Evolutionary conservation across 2,113 vertebrate genomes (phyloP).

Genomic region (Turnix velox): DNA sequence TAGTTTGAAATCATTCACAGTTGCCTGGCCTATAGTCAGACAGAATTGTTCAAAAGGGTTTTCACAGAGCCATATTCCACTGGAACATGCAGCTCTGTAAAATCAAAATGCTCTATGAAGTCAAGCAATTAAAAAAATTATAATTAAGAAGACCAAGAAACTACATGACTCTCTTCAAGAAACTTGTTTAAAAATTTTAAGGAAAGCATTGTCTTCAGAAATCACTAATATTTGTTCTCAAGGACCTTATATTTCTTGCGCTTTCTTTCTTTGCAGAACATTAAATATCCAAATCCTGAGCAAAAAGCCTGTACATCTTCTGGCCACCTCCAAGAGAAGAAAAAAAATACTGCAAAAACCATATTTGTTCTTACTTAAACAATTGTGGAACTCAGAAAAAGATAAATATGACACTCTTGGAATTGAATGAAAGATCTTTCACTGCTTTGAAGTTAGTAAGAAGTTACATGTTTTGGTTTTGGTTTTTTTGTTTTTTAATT

Average conservation of each 20-base stretch:
- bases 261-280: neutral
- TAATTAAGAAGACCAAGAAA: neutral
- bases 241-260: neutral
- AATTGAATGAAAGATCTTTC: slow-evolving; percentile 19
- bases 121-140: neutral
- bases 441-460: slow-evolving; percentile 23
- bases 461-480: neutral
- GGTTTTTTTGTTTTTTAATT: neutral
- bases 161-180: neutral
- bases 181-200: neutral
- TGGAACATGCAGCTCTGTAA: neutral
- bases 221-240: neutral
- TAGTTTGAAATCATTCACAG: neutral
- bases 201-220: neutral
- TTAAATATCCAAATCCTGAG: neutral
- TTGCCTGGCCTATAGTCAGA: neutral
- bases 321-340: neutral
- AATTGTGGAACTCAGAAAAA: slow-evolving; percentile 8
- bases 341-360: neutral
- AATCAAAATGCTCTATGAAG: neutral
- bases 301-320: neutral
- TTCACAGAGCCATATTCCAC: neutral
- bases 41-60: neutral
- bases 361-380: neutral
- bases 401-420: slow-evolving; percentile 19